Evolutionary conservation across 1,140 invertebrate species (phyloP), one percentile per base, ranked within the genome.

Genomic region (Glossosoma conforme): DNA sequence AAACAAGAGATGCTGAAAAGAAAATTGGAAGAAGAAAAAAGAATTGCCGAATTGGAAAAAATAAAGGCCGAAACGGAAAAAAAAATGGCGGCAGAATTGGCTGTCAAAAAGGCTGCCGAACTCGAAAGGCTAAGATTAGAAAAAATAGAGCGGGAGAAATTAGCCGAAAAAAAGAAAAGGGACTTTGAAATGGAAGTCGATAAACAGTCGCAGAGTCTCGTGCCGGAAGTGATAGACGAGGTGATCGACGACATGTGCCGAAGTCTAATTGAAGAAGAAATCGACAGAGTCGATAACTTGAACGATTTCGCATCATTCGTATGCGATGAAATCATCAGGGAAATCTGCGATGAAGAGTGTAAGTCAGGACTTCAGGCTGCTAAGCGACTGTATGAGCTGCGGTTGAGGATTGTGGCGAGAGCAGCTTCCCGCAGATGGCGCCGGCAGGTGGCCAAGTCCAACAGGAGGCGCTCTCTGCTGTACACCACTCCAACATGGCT

Each of bases 401-500:
- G 68, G 59, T 49, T 57, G 17, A 54, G 63, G 11, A 66, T 65
- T 42, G 33, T 71, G 28, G 63, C 66, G 60, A 65, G 60, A 42
- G 67, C 66, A 50, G 69, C 62, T 60, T 68, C 65, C 46, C 11
- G 59, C 52, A 56, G 66, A 37, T 70, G 76, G 56, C 65, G 68
- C 21, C 59, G 65, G 28, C 73, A 75, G 17, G 66, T 72, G 10
- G 69, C 65, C 15, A 78, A 77, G 51, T 67, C 71, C 54, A 77
- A 76, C 66, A 69, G 68, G 37, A 65, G 67, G 36, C 69, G 58
- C 54, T 66, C 62, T 43, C 67, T 80, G 8, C 61, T 84, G 22
- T 77, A 83, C 51, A 71, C 74, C 45, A 81, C 77, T 5, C 82
- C 82, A 1, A 69, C 80, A 13, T 85, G 82, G 81, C 59, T 83